A percentile compares a stretch with the other conserved stretches of the same genome.
phyloP scores from a whole-genome alignment of 2,888 invertebrate genomes.

The Dynastes maya region DNA sequence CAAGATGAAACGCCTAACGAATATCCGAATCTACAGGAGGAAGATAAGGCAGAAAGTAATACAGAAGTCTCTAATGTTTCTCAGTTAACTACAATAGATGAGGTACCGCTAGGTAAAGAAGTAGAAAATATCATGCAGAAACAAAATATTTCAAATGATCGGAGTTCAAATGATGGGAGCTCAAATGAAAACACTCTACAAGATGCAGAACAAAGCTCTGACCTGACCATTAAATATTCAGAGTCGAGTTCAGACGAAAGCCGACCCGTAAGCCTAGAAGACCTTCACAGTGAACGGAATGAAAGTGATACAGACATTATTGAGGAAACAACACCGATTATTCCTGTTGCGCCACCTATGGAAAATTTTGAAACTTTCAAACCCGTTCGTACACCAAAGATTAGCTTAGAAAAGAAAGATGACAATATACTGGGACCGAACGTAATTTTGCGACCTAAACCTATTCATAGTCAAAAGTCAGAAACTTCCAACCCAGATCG shows the following conservation, averaged over 20 bases:
- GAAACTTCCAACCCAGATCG: not conserved
- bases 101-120: not conserved
- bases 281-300: conserved; percentile 35
- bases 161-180: not conserved
- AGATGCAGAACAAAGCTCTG: not conserved
- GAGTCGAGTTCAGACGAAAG: conserved; percentile 30
- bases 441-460: not conserved
- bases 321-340: conserved; percentile 22
- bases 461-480: not conserved
- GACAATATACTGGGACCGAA: not conserved
- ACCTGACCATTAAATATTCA: conserved; percentile 11
- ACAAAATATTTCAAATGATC: not conserved
- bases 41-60: not conserved
- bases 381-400: conserved; percentile 31
- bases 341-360: conserved; percentile 57
- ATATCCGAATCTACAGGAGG: not conserved
- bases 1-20: not conserved
- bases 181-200: conserved; percentile 4
- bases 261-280: conserved; percentile 33
- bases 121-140: not conserved
- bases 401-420: conserved; percentile 2
- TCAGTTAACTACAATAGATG: too few species aligned
- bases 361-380: conserved; percentile 54
- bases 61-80: too few species aligned
- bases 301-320: conserved; percentile 47